Evolutionary conservation across 2,888 invertebrate genomes (phyloP), one percentile per base, ranked within the genome.

Genomic region (Prionchulus punctatus): DNA sequence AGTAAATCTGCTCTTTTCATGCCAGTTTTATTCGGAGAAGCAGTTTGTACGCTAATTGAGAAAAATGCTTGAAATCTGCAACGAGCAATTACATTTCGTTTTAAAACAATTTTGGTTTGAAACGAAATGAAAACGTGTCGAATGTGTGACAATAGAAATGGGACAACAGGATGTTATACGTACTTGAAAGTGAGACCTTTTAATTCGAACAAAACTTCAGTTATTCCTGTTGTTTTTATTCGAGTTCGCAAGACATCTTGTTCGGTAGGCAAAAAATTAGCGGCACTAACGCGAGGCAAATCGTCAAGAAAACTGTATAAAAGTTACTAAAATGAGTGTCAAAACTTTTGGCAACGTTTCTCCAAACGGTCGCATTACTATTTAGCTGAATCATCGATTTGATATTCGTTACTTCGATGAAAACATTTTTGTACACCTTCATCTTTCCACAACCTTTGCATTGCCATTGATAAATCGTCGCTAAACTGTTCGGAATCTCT

Each of bases 131-230:
- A n/a, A n/a, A n/a, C n/a, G n/a, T n/a, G n/a, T n/a, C n/a, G n/a
- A n/a, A n/a, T n/a, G n/a, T n/a, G n/a, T n/a, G n/a, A n/a, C n/a
- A n/a, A n/a, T n/a, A n/a, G n/a, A n/a, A n/a, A n/a, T n/a, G n/a
- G n/a, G n/a, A n/a, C n/a, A n/a, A 94, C 92, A 96, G n/a, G n/a
- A n/a, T n/a, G n/a, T n/a, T n/a, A n/a, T n/a, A n/a, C n/a, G n/a
- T n/a, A 94, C 92, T 96, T 94, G 81, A 98, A 98, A 80, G 98
- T 96, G 76, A 98, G 86, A 79, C 96, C 96, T 81, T 98, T 98
- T 80, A 98, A 92, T 69, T 94, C 92, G 79, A 98, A 98, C 77
- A 96, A 92, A 71, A 98, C 94, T 82, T 98, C 98, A 65, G 98
- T 96, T 71, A 98, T 98, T 71, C 98, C 98, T 70, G 96, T 98